phyloP scores from a whole-genome alignment of 2,888 invertebrate genomes.

The Lasioglossum lativentre region DNA sequence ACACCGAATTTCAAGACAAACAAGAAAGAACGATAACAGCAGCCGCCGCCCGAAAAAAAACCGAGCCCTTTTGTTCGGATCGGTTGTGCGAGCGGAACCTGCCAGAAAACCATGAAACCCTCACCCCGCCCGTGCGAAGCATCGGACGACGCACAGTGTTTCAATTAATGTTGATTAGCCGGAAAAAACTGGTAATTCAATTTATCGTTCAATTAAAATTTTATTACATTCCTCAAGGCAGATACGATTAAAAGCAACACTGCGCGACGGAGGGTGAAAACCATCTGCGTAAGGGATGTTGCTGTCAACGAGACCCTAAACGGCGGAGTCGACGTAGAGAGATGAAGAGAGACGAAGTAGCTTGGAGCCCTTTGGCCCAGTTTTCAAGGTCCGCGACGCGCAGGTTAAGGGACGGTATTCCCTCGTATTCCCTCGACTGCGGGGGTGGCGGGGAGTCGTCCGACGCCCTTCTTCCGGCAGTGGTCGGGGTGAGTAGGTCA shows the following conservation, averaged over 20 bases:
- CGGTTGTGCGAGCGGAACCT: not conserved
- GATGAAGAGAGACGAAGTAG: not conserved
- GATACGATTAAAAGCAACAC: no score
- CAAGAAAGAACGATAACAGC: constrained; percentile 4
- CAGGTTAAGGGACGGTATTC: constrained; percentile 63
- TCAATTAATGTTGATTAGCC: no score
- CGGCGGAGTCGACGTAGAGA: not conserved
- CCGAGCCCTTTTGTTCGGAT: not conserved
- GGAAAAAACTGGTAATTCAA: no score
- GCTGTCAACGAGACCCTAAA: not conserved
- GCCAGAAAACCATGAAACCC: not conserved
- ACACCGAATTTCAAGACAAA: constrained; percentile 1
- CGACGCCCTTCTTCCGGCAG: constrained; percentile 47
- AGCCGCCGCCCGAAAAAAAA: not conserved
- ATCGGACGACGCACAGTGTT: no score
- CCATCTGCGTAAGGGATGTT: not conserved
- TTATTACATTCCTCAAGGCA: no score
- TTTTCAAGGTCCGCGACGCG: constrained; percentile 72
- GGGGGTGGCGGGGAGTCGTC: not conserved
- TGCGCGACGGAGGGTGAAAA: not conserved
- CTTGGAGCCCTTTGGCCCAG: constrained; percentile 76
- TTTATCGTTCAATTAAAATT: no score
- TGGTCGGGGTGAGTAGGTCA: constrained; percentile 83
- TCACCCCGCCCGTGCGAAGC: not conserved
- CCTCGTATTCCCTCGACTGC: constrained; percentile 22